phyloP scores from a whole-genome alignment of 2,888 invertebrate genomes.

The Cremastinae sp. region DNA sequence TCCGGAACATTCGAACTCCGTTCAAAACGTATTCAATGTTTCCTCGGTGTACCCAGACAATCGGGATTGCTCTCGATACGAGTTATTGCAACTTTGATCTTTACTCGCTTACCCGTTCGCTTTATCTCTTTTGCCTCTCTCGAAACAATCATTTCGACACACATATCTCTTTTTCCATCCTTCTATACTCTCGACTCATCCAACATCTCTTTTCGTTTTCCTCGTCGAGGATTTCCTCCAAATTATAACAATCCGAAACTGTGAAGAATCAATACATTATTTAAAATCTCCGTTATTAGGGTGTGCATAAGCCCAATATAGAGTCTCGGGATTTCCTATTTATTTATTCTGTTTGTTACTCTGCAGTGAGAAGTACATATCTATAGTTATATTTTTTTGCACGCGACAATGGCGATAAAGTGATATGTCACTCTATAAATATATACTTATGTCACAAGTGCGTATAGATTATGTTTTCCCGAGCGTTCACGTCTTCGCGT shows the following conservation, averaged over 20 bases:
- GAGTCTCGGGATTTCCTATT: too few relatives aligned
- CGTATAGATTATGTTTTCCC: neutral
- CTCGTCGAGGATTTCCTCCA: neutral
- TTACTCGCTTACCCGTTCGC: constrained; percentile 24
- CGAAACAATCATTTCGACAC: constrained; percentile 12
- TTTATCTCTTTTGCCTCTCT: constrained; percentile 8
- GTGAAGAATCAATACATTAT: constrained; percentile 30
- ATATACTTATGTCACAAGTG: constrained; percentile 50
- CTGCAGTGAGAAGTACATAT: too few relatives aligned
- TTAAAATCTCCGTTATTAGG: constrained; percentile 48
- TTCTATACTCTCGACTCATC: neutral
- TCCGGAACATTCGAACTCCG: constrained; percentile 5
- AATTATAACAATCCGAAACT: constrained; percentile 26
- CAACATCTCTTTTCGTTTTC: neutral
- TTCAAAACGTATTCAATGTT: constrained; percentile 9
- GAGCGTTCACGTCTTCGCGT: too few relatives aligned
- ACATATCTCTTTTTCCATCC: constrained; percentile 20
- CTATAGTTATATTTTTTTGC: constrained; percentile 26
- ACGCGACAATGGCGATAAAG: constrained; percentile 57
- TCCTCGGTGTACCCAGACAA: neutral
- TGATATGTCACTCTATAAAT: constrained; percentile 60
- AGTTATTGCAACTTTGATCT: constrained; percentile 44
- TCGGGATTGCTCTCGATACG: constrained; percentile 27
- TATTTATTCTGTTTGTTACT: constrained; percentile 21
- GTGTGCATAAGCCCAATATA: too few relatives aligned